These are phyloP conservation scores for Nomada fucata DNA, from an alignment of 2,888 invertebrate species.

Conservation along the genomic window DNA sequence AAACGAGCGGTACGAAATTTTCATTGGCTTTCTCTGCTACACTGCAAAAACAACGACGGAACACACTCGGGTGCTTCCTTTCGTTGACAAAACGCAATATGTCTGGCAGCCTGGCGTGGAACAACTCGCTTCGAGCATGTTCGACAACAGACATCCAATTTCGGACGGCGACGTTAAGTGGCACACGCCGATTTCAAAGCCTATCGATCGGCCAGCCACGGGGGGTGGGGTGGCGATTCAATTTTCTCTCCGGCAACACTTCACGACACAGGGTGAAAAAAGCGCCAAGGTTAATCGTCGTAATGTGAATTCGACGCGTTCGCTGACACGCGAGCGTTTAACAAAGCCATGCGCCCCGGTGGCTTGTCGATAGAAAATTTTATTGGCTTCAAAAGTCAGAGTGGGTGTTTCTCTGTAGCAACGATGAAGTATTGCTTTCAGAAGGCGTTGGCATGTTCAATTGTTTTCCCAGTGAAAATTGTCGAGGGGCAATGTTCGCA, in stretches of 20 bases:
- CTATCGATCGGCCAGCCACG: constrained; percentile 31
- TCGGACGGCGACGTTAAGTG: constrained; percentile 32
- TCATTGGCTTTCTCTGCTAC: constrained; percentile 37
- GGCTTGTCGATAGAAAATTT: too few relatives aligned
- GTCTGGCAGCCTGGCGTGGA: constrained; percentile 11
- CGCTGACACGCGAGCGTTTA: constrained; percentile 13
- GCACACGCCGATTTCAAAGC: constrained; percentile 30
- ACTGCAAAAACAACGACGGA: constrained; percentile 26
- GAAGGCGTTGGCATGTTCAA: too few relatives aligned
- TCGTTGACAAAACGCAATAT: constrained; percentile 41
- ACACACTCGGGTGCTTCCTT: constrained; percentile 19
- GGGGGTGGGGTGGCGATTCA: constrained; percentile 26
- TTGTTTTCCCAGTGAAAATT: too few relatives aligned
- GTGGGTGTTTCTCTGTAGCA: too few relatives aligned
- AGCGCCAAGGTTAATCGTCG: constrained; percentile 42
- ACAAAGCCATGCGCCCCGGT: neutral
- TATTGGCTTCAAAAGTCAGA: too few relatives aligned
- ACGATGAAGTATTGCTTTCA: too few relatives aligned
- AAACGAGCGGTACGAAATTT: constrained; percentile 52
- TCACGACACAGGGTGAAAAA: constrained; percentile 24
- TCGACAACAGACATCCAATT: constrained; percentile 40
- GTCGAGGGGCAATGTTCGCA: too few relatives aligned
- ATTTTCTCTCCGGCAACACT: constrained; percentile 38
- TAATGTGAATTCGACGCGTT: constrained; percentile 35
- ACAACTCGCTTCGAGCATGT: constrained; percentile 31